Conservation (phyloP, 2,888 invertebrate species). For the Drosophila subquinaria region DNA sequence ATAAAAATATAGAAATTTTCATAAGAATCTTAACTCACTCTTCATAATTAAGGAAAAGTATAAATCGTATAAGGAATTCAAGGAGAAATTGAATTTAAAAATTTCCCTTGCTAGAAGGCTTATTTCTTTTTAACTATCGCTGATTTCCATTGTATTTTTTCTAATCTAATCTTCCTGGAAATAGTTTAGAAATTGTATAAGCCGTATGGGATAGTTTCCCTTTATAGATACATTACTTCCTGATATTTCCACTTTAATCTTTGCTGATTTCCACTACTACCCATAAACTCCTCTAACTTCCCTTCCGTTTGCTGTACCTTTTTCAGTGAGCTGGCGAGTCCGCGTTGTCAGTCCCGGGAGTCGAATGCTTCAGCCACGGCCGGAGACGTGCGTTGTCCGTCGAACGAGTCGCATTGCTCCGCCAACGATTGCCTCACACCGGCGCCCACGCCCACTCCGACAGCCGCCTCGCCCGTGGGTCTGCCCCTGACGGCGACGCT, state of each 20-base stretch:
- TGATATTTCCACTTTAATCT: not conserved
- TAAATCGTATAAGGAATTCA: too few relatives aligned
- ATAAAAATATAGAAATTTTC: too few relatives aligned
- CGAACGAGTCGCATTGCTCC: slow-evolving; percentile 91
- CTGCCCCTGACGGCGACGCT: slow-evolving; percentile 89
- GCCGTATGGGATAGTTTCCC: not conserved
- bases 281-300: not conserved
- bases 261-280: not conserved
- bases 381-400: slow-evolving; percentile 90
- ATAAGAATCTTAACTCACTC: too few relatives aligned
- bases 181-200: not conserved
- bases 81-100: too few relatives aligned
- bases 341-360: slow-evolving; percentile 93
- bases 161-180: too few relatives aligned
- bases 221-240: not conserved
- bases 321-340: slow-evolving; percentile 91
- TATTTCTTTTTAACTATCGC: too few relatives aligned
- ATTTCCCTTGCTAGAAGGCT: too few relatives aligned
- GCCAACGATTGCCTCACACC: slow-evolving; percentile 87
- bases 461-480: slow-evolving; percentile 86
- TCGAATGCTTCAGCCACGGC: slow-evolving; percentile 88
- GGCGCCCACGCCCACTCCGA: slow-evolving; percentile 86
- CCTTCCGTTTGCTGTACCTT: not conserved
- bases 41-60: too few relatives aligned
- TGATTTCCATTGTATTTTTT: too few relatives aligned